Evolutionary conservation across 1,140 invertebrate genomes (phyloP).

Genomic region (Achatina immaculata): DNA sequence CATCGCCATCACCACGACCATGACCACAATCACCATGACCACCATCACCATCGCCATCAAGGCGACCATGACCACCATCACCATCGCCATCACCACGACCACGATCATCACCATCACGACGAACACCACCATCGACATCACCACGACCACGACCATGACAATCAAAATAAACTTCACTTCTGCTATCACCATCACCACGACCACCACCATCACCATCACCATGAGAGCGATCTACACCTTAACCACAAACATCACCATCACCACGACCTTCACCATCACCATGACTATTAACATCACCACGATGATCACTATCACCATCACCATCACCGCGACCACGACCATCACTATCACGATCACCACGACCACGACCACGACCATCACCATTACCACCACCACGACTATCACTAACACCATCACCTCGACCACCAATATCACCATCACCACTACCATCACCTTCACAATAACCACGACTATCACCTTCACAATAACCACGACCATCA

Average conservation of each 20-base stretch:
- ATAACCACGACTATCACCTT: background rate
- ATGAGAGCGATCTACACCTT: background rate
- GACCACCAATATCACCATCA: background rate
- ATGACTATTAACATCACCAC: background rate
- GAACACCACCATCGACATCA: background rate
- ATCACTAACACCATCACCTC: background rate
- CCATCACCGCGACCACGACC: background rate
- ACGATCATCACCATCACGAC: background rate
- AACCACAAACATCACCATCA: background rate
- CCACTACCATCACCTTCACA: background rate
- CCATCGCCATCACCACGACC: background rate
- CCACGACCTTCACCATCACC: constrained; percentile 7
- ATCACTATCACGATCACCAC: background rate
- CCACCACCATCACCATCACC: constrained; percentile 21
- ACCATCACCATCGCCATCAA: too few relatives aligned
- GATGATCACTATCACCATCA: background rate
- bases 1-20: background rate
- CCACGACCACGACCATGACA: background rate
- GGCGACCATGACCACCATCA: background rate
- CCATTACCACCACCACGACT: background rate
- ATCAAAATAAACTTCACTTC: background rate
- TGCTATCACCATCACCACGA: background rate
- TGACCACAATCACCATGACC: too few relatives aligned
- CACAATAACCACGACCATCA: background rate
- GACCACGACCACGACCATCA: background rate